Base-by-base conservation (phyloP, 2,888 invertebrate genomes). In the Epistrophe grossulariae region DNA sequence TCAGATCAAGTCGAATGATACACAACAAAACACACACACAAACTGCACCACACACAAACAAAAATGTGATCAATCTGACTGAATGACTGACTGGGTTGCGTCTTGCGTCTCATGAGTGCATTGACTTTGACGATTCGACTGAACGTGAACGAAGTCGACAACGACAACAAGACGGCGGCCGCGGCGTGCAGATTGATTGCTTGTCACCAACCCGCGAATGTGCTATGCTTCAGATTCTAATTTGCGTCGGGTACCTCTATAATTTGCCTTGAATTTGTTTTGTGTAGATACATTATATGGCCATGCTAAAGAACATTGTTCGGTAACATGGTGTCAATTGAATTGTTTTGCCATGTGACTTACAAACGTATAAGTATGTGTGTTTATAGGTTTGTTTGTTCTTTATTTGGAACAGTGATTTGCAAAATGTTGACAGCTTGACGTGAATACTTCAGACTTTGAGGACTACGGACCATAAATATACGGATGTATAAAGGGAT, bases 41-140 rank as follows among this genome's bases (percentile, higher is more conserved):
- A n/a, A n/a, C n/a, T 38, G 11, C 31, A 13, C 48, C 31, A 35
- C 31, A 70, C 55, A 55, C 9, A 60, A 45, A 38, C 31, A 66
- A 35, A 40, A 52, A 19, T 28, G 50, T 31, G 24, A 73, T 80
- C 82, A 60, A 38, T 73, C 17, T 13, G n/a, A 45, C 60, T 40
- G 40, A n/a, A 40, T 66, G 13, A 52, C 60, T 40, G 40, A n/a
- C 62, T 66, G 13, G 19, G 48, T 66, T 68, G 62, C 62, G 35
- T 55, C 55, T 48, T 8, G 7, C 10, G 3, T 5, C 17, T 83
- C 57, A 35, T 79, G 76, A 66, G 87, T 83, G 59, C 87, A 87
- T 79, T 87, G 87, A 87, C 87, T 87, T 83, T 83, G 87, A 83
- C 70, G 79, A 68, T 87, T 76, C 79, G 79, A 79, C 70, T 70